Evolutionary conservation across 2,888 invertebrate species (phyloP), one percentile per base, ranked within the genome.

Genomic region (Boloria euphrosyne): DNA sequence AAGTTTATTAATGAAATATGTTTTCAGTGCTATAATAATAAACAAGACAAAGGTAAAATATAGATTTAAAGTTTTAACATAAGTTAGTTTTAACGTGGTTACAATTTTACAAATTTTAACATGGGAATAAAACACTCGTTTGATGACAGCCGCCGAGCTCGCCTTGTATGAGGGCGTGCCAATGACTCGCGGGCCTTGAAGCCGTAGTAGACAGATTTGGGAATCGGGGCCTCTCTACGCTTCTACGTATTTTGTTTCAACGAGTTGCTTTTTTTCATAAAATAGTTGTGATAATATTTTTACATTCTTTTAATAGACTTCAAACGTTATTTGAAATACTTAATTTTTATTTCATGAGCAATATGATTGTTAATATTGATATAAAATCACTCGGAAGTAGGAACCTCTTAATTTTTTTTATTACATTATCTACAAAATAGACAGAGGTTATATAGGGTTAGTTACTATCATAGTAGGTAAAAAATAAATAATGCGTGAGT

Each of bases 181-280:
- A 87, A 82, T 88, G 89, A 88, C 89, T 86, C 80, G 82, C 76
- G 78, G 84, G 83, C 88, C 88, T 89, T 87, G 88, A 87, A 76
- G 75, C 74, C 70, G 68, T 73, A 74, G 76, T 74, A 78, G 75
- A 81, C 76, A 81, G 77, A 80, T 81, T 78, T 73, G 71, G 50
- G 63, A 63, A 65, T 65, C 59, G 75, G 74, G 76, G 75, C 76
- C 74, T 73, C 74, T 71, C 71, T 71, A 62, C 72, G 47, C 57
- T 44, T 57, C 65, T 65, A 52, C 67, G 67, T 66, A 61, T 63
- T 65, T 63, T 27, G 53, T 65, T 66, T 69, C 61, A 62, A 67
- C 65, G 50, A 50, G 47, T 65, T 47, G 62, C 60, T 60, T 55
- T 38, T 66, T 65, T 63, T 52, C 46, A 52, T 53, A 51, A 57